These are phyloP conservation scores for Coendou prehensilis DNA, from an alignment of 2,797 vertebrate species.

Conservation along the genomic window DNA sequence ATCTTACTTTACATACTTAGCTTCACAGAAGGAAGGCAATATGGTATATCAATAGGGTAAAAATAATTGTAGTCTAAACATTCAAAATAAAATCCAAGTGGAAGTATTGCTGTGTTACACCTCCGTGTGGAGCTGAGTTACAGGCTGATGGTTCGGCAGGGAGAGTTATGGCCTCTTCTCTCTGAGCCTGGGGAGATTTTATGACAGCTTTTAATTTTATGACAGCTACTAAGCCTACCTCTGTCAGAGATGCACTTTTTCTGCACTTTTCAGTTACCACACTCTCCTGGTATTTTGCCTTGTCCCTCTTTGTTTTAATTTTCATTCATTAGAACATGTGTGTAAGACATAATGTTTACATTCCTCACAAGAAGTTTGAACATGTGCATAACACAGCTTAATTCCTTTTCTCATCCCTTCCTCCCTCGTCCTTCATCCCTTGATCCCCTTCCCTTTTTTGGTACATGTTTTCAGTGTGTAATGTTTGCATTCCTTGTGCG, in stretches of 20 bases:
- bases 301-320: neutral
- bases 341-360: neutral
- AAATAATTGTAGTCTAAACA: neutral
- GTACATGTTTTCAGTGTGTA: neutral
- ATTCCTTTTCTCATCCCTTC: neutral
- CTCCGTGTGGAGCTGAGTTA: neutral
- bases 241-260: neutral
- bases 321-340: neutral
- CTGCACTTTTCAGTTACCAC: neutral
- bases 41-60: neutral
- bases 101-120: neutral
- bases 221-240: neutral
- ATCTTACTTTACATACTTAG: constrained; percentile 53
- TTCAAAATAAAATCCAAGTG: constrained; percentile 19
- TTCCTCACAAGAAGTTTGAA: neutral
- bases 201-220: neutral
- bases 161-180: neutral
- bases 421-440: neutral
- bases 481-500: neutral
- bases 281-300: neutral
- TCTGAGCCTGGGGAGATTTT: neutral
- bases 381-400: neutral
- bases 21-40: constrained; percentile 62
- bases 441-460: neutral
- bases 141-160: neutral